Percentiles rank a stretch among this genome's conserved stretches.
phyloP scores from a whole-genome alignment of 2,888 invertebrate species.

The Pilophorus perplexus region DNA sequence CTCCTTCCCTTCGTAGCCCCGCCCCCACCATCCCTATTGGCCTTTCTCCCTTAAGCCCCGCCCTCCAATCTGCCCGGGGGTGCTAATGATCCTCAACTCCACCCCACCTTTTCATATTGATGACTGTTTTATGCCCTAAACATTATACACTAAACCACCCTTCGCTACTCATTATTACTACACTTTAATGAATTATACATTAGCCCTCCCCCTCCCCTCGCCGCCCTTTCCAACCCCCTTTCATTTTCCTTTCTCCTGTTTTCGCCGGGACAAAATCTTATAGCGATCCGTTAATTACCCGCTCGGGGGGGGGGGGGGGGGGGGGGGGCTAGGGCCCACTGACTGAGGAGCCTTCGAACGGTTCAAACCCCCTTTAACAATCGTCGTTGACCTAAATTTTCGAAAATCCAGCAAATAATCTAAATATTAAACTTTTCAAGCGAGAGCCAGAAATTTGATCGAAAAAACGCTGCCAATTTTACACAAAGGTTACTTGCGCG shows the following conservation, averaged over 20 bases:
- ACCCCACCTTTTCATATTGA: constrained; percentile 44
- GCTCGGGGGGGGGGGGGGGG: no score
- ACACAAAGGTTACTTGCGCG: no score
- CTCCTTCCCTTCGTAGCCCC: neutral
- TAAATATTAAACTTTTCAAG: no score
- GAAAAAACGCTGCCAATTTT: no score
- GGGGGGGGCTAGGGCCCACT: no score
- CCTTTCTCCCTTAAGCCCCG: constrained; percentile 4
- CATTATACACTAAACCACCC: constrained; percentile 45
- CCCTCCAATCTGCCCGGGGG: constrained; percentile 43
- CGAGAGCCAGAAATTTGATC: no score
- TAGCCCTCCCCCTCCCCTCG: constrained; percentile 23
- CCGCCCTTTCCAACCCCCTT: neutral
- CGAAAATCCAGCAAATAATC: no score
- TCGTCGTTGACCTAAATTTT: no score
- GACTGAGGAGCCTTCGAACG: no score
- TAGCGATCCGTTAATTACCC: constrained; percentile 1
- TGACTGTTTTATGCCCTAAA: constrained; percentile 47
- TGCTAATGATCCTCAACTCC: constrained; percentile 45
- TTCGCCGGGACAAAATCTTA: constrained; percentile 28
- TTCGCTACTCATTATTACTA: constrained; percentile 46
- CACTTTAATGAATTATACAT: constrained; percentile 47
- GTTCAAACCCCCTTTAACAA: no score
- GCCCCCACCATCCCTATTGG: constrained; percentile 17
- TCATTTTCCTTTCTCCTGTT: no score